These are phyloP conservation scores for Calidris pygmaea DNA, from an alignment of 2,113 vertebrate species.

Conservation along the genomic window DNA sequence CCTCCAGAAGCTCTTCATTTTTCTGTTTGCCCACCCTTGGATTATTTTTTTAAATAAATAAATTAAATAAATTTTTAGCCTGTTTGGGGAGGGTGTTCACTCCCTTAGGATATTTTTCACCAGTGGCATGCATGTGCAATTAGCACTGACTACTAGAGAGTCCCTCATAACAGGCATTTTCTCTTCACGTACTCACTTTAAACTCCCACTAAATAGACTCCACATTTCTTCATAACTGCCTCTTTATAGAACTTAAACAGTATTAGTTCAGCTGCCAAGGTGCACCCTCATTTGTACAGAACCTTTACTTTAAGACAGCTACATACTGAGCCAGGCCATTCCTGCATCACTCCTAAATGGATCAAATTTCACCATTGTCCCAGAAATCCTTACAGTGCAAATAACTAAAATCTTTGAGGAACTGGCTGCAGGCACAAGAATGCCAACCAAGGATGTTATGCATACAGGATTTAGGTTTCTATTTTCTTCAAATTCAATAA, in stretches of 20 bases:
- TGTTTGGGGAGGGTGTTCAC: neutral
- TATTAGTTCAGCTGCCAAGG: neutral
- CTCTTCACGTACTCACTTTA: neutral
- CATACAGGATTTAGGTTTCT: neutral
- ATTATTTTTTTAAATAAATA: neutral
- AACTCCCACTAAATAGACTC: neutral
- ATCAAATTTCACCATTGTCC: neutral
- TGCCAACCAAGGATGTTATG: neutral
- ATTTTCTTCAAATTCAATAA: neutral
- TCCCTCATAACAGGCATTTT: neutral
- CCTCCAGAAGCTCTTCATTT: neutral
- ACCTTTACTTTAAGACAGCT: neutral
- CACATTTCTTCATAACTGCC: neutral
- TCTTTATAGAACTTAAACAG: neutral
- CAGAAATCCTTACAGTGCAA: neutral
- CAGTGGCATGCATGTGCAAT: neutral
- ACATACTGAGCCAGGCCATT: neutral
- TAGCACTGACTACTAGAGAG: neutral
- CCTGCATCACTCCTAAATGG: neutral
- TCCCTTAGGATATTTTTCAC: neutral
- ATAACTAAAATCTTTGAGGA: neutral
- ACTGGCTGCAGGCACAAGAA: neutral
- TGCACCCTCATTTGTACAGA: neutral
- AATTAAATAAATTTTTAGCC: neutral
- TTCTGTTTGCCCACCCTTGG: neutral